Base-by-base conservation (phyloP, 2,797 vertebrate genomes). In the Octomys mimax region DNA sequence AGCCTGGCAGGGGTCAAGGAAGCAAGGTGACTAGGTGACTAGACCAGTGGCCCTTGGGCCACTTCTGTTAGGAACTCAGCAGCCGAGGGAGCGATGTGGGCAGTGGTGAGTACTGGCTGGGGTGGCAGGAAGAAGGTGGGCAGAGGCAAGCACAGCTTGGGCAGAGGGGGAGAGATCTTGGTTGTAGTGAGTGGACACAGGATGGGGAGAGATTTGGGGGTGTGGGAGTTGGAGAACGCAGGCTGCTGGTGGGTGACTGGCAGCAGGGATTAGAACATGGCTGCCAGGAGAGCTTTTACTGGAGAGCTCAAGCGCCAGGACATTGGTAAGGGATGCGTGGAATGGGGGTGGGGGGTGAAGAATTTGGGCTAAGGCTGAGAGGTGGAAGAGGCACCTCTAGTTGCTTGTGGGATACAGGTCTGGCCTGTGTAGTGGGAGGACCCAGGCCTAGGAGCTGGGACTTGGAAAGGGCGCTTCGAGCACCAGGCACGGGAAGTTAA, bases 121-220 rank as follows among this genome's bases (percentile, higher is more conserved):
- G 82, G 62, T 6, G 61, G 73, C 1, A 4, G 78, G 79, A 31
- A 22, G 79, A 31, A 22, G 14, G 6, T 0, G 1, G 73, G 82
- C 54, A 7, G 71, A 0, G 4, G 42, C 2, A 19, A 66, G 86
- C 24, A 52, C 10, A 61, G 71, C 68, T 66, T 91, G 19, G 89
- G 68, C 46, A 22, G 64, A 68, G 64, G 66, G 28, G 42, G 91
- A 80, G 21, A n/a, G 68, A 46, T 16, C n/a, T 36, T 0, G 0
- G 57, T 16, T 0, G 0, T 0, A 2, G 42, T 24, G 68, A 1
- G 12, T 19, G 22, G 61, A 52, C 11, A 26, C 5, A 1, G 46
- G 0, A 0, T 6, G 12, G 33, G 77, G 33, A 57, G 62, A 3
- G 46, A 49, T 42, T n/a, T 10, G 28, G 7, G 0, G 46, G 77